Base-by-base conservation (phyloP, 2,797 vertebrate species). In the Anguilla obscura region DNA sequence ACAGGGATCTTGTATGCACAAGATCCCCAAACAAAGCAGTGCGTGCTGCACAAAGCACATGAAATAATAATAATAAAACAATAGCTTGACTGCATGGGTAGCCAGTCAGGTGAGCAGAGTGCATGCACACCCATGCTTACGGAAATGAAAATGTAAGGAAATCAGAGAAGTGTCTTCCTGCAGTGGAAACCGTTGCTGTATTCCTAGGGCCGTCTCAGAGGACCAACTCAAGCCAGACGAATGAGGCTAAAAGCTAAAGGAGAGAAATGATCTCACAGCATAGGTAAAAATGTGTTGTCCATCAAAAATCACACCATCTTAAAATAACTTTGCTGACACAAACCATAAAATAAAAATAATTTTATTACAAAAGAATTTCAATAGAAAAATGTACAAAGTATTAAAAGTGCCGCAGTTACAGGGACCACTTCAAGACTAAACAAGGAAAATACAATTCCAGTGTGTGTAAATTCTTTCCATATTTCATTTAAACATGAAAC, bases 371-470 rank as follows among this genome's bases (percentile, higher is more conserved):
- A 36, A 7, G 74, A 79, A 79, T 79, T 33, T 8, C 74, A 79
- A 79, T 40, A 40, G 14, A 79, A 76, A 79, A 79, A 79, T 79
- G 74, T 79, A 79, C 33, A 79, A 36, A 79, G 33, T 79, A 21
- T 45, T 79, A 40, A 79, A 79, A 79, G 33, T 79, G 1, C 30
- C 74, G 18, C 74, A 79, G 33, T 40, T 79, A 24, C 40, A 82
- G 79, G 7, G 45, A 50, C 79, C 6, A 48, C 40, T 9, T 50
- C 40, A 9, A 50, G n/a, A 45, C 0, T 21, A 74, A 12, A 48
- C 21, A 45, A 82, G 1, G 33, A 50, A 82, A 24, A 14, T 24
- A 79, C 33, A 21, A 18, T 36, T 18, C 33, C 27, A 16, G 5
- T 80, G 45, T 21, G 0, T 76, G 1, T 80, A 12, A 24, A 1